Evolutionary conservation across 2,113 vertebrate species (phyloP), one percentile per base, ranked within the genome.

Genomic region (Atrichornis clamosus): DNA sequence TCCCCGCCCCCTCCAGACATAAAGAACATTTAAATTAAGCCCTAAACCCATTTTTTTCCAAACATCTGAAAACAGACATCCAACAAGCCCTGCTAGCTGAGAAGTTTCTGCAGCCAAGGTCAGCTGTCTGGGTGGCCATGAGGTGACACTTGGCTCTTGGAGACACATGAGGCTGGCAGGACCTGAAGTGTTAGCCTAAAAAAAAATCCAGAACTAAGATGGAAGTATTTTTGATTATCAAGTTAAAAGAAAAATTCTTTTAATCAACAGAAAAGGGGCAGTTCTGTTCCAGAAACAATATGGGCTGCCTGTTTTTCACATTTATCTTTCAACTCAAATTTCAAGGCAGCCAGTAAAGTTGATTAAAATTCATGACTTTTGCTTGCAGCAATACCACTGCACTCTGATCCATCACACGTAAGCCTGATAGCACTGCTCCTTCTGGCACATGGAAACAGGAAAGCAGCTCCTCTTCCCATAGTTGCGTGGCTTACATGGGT

Each of bases 261-360:
- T 90, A 89, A 97, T 96, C 96, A 95, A 92, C 70, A 78, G 90
- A 87, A 96, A 90, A 95, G 55, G 49, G 76, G 56, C 32, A 86
- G 30, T 87, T 96, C 17, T 90, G 60, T 94, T 96, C 93, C 95
- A 97, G 93, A 95, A 37, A 67, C 88, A 96, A 89, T 56, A 96
- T 16, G 32, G 58, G 78, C 68, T 92, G 95, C 86, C 79, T 95
- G 80, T 83, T 94, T 97, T 97, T 97, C 92, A 60, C 53, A 95
- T 96, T 91, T 85, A 87, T 96, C 90, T 97, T 94, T 89, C 94
- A 97, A 96, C 53, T 96, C 76, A 91, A 78, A 90, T 96, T 97
- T 97, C 90, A 96, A 91, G 96, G 93, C 96, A 96, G 91, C 65
- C 58, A 95, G 90, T 85, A 86, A 91, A 84, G 52, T 21, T 94